These are phyloP conservation scores for Drosophila dunni DNA, from an alignment of 1,140 invertebrate species.

Conservation along the genomic window DNA sequence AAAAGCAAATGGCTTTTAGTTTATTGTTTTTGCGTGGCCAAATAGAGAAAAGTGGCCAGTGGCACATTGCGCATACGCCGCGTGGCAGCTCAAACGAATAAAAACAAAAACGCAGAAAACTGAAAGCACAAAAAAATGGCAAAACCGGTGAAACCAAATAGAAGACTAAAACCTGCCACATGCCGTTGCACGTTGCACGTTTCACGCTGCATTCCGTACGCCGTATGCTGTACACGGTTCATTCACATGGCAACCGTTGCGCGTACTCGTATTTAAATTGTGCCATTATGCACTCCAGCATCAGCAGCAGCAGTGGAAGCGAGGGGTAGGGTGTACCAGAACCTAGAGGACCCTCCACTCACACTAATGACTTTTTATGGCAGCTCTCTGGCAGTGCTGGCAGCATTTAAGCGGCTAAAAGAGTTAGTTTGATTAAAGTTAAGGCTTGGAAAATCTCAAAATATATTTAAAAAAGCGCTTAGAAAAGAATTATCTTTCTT, in stretches of 20 bases:
- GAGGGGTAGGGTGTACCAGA: background rate
- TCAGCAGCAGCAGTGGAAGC: background rate
- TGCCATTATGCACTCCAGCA: slow-evolving; percentile 75
- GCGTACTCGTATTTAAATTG: slow-evolving; percentile 77
- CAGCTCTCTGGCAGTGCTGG: slow-evolving; percentile 34
- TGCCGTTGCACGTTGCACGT: background rate
- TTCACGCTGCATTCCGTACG: slow-evolving; percentile 2
- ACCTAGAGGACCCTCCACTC: slow-evolving; percentile 31
- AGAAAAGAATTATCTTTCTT: no score
- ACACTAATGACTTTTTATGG: slow-evolving; percentile 80
- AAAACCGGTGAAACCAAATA: no score
- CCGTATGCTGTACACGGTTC: slow-evolving; percentile 48
- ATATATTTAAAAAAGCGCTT: no score
- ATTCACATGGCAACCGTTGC: slow-evolving; percentile 69
- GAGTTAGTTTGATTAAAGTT: no score
- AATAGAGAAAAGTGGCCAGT: slow-evolving; percentile 38
- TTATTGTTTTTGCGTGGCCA: slow-evolving; percentile 72
- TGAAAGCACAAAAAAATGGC: background rate
- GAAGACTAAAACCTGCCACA: slow-evolving; percentile 11
- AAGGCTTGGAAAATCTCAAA: no score
- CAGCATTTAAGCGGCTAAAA: no score
- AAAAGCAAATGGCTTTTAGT: slow-evolving; percentile 78
- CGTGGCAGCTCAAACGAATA: slow-evolving; percentile 5
- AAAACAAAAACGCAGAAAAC: slow-evolving; percentile 1
- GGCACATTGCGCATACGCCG: slow-evolving; percentile 48